Base-by-base conservation (phyloP, 2,113 vertebrate genomes). In the Spea multiplicata region DNA sequence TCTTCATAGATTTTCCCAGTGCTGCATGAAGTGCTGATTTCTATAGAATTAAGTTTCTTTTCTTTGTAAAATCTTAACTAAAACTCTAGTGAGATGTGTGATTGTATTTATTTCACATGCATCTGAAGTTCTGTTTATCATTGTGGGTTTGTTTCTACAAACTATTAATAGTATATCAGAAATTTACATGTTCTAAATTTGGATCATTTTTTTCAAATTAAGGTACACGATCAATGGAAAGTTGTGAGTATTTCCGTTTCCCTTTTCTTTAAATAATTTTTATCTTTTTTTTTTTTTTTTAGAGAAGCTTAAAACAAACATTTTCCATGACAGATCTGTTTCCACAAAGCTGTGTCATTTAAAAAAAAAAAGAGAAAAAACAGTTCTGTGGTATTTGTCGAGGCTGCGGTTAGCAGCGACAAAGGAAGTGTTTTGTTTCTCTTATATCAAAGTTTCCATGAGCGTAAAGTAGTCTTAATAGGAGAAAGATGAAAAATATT, bases 311-410 rank as follows among this genome's bases (percentile, higher is more conserved):
- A 82, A 83, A 79, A 80, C 70, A 83, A 45, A 62, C 16, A 57
- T 76, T 66, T 83, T 83, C 73, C 67, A 78, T 50, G 81, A 69
- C 75, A 79, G 73, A 61, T 79, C 81, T 85, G 61, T 83, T 83
- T 81, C 84, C 82, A 82, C 74, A 82, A 73, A 81, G 78, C 79
- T 80, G 74, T 75, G 75, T 83, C 81, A 82, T 76, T 65, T 50
- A 66, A 76, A 82, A 78, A 85, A n/a, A 85, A 82, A 82, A 85
- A 83, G 75, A 76, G 80, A 78, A 85, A 30, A 85, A 82, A 82
- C 83, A 83, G 75, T 66, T 71, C 49, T 85, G 84, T 83, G 84
- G 76, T 85, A 13, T 81, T 85, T 57, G 61, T 45, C 17, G 48
- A 17, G 59, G 16, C 17, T 74, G 78, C 55, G 71, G 78, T 80